A percentile compares a stretch with the other conserved stretches of the same genome.
phyloP scores from a whole-genome alignment of 2,888 invertebrate genomes.

The Tupiocoris notatus region DNA sequence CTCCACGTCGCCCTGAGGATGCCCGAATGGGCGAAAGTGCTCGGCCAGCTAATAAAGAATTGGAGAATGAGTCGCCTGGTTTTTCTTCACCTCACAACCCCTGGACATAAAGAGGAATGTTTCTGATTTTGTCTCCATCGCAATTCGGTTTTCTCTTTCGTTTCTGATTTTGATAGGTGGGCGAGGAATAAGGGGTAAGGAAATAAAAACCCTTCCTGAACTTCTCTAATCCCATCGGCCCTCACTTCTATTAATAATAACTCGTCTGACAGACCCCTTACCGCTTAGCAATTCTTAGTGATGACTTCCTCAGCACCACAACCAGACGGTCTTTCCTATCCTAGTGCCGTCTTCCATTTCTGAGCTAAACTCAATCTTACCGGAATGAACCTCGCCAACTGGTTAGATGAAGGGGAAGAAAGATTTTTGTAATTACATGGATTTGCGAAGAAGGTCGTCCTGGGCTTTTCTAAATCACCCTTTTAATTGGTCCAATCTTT shows the following conservation, averaged over 20 bases:
- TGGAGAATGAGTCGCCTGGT: no score
- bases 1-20: no score
- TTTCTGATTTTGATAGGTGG: no score
- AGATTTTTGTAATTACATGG: conserved; percentile 39
- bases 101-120: no score
- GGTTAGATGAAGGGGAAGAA: conserved; percentile 1
- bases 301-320: conserved; percentile 34
- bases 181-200: no score
- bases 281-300: conserved; percentile 36
- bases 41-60: no score
- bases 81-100: no score
- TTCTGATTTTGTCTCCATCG: no score
- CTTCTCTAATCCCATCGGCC: conserved; percentile 26
- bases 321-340: not conserved
- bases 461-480: conserved; percentile 38
- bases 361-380: conserved; percentile 33
- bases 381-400: conserved; percentile 35
- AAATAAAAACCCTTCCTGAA: no score
- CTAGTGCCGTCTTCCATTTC: not conserved
- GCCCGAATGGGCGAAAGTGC: no score
- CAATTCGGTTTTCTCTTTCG: no score
- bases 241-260: conserved; percentile 32
- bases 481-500: conserved; percentile 39
- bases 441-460: conserved; percentile 39
- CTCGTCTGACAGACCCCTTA: conserved; percentile 34